A percentile compares a stretch with the other conserved stretches of the same genome.
Conservation (phyloP, 2,797 vertebrate species). For the Anas georgica region DNA sequence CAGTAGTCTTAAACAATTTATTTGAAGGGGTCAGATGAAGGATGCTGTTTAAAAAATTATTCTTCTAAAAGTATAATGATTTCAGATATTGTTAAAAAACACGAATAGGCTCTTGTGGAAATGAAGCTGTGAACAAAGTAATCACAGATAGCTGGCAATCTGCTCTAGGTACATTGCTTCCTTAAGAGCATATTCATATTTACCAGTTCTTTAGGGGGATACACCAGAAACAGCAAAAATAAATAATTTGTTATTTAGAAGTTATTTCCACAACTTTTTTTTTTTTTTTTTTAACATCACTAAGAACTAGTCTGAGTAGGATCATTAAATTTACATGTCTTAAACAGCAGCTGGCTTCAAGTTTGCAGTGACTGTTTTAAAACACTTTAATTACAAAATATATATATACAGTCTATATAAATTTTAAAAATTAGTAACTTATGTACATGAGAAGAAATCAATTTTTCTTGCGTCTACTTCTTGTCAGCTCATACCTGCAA, state of each 20-base stretch:
- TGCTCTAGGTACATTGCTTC: neutral
- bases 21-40: neutral
- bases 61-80: neutral
- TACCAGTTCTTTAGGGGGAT: neutral
- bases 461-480: slow-evolving; percentile 63
- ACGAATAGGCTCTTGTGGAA: neutral
- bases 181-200: neutral
- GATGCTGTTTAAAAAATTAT: neutral
- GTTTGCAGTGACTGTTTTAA: slow-evolving; percentile 30
- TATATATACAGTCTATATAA: slow-evolving; percentile 44
- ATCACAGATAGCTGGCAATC: neutral
- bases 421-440: neutral
- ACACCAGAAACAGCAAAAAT: neutral
- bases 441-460: slow-evolving; percentile 50
- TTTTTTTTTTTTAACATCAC: neutral
- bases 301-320: neutral
- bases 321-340: slow-evolving; percentile 9
- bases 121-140: neutral
- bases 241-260: neutral
- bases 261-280: neutral
- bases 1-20: neutral
- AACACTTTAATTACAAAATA: slow-evolving; percentile 50
- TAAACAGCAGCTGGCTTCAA: slow-evolving; percentile 30
- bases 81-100: slow-evolving; percentile 9
- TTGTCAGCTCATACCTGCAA: slow-evolving; percentile 80